Evolutionary conservation across 2,797 vertebrate genomes (phyloP).

Genomic region (Sebastes taczanowskii): DNA sequence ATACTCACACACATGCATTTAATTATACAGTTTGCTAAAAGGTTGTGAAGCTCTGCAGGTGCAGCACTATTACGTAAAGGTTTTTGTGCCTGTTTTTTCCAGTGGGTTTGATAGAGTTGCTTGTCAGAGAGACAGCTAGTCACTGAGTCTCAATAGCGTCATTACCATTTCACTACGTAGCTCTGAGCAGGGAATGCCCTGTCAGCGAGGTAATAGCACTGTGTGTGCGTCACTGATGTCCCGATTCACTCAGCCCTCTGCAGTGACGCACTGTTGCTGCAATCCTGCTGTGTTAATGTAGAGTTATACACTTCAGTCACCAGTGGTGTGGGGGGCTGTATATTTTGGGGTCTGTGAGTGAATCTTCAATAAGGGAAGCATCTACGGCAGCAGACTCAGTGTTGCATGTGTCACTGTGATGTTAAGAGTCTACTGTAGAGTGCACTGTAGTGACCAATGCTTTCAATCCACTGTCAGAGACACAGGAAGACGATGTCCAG

Average conservation of each 20-base stretch:
- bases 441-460: neutral
- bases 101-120: neutral
- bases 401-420: neutral
- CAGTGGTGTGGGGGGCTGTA: neutral
- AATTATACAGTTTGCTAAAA: neutral
- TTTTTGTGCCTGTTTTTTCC: neutral
- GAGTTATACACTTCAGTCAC: conserved; percentile 28
- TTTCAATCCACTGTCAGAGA: neutral
- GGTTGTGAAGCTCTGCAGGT: neutral
- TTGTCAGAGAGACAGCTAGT: neutral
- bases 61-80: neutral
- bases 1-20: neutral
- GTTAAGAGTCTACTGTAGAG: neutral
- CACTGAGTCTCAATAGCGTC: conserved; percentile 23
- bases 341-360: neutral
- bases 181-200: conserved; percentile 63
- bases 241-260: conserved; percentile 33
- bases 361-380: neutral
- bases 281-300: conserved; percentile 3
- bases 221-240: conserved; percentile 65
- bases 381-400: neutral
- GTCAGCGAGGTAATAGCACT: conserved; percentile 35
- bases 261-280: conserved; percentile 57
- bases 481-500: neutral
- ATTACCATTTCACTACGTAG: conserved; percentile 41